A percentile compares a stretch with the other conserved stretches of the same genome.
phyloP scores from a whole-genome alignment of 2,797 vertebrate genomes.

The Erethizon dorsatum region DNA sequence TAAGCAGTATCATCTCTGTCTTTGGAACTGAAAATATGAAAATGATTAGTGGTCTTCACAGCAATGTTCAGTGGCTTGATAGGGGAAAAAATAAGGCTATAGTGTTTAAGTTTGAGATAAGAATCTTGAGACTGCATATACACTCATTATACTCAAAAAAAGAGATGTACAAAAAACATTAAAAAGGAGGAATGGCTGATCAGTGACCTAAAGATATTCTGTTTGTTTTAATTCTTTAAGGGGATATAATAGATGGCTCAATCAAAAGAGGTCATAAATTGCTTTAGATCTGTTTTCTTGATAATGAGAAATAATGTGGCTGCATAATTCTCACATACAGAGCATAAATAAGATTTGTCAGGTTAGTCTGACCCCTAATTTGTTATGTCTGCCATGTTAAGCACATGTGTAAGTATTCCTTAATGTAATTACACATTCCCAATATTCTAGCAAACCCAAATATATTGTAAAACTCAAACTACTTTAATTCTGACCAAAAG shows the following conservation, averaged over 20 bases:
- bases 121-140: background rate
- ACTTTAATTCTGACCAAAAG: background rate
- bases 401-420: background rate
- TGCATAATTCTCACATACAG: background rate
- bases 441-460: background rate
- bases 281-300: background rate
- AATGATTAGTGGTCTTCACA: too few species aligned
- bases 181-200: background rate
- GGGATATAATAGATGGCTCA: background rate
- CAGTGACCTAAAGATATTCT: too few species aligned
- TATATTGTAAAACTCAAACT: background rate
- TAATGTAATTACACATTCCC: background rate
- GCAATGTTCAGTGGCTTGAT: background rate
- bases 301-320: background rate
- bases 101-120: background rate
- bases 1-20: background rate
- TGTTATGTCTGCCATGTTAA: background rate
- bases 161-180: background rate
- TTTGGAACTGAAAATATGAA: background rate
- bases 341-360: background rate
- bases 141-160: background rate
- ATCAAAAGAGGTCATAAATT: background rate
- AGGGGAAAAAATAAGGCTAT: background rate
- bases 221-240: background rate
- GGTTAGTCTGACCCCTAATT: background rate